Evolutionary conservation across 2,888 invertebrate species (phyloP), one percentile per base, ranked within the genome.

Genomic region (Lasioglossum malachurum): DNA sequence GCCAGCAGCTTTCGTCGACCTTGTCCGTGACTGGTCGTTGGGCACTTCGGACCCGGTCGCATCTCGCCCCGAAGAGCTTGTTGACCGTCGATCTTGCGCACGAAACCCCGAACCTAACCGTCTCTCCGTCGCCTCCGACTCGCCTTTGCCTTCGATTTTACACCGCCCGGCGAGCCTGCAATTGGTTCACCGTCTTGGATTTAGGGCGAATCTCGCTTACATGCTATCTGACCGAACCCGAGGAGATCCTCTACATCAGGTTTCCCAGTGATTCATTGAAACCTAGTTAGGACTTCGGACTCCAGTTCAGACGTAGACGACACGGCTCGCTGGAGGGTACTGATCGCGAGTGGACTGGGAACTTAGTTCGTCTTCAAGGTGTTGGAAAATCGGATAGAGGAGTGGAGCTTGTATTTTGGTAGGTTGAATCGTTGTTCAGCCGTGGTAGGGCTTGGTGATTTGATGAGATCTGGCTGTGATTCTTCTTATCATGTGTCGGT

Each of bases 1-100:
- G 92, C 92, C 60, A 53, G 88, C 77, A 90, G 85, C 88, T 91
- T 89, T 88, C 86, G 73, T 88, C 89, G 89, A 88, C 84, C 87
- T 91, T 92, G 90, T 78, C 88, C 88, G 80, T 84, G 84, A 89
- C 89, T 89, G 87, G 84, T 84, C 84, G 85, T 60, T 76, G 77
- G 83, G 82, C 86, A 88, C 84, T 89, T 87, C 83, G 78, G 64
- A 76, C 27, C 80, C 69, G 78, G 77, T 87, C 82, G 77, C 69
- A 75, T 73, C 41, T 69, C 87, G 81, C n/a, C 10, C 44, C 41
- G 44, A 38, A 44, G 75, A 80, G 78, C 82, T 84, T 79, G 67
- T 76, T 73, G 38, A 35, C 67, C 82, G 67, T 46, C 64, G 85
- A 85, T 82, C 78, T 75, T 82, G 75, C 86, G 84, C 64, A 78